A percentile compares a stretch with the other conserved stretches of the same genome.
Conservation (phyloP, 2,797 vertebrate genomes). For the Gorsachius magnificus region DNA sequence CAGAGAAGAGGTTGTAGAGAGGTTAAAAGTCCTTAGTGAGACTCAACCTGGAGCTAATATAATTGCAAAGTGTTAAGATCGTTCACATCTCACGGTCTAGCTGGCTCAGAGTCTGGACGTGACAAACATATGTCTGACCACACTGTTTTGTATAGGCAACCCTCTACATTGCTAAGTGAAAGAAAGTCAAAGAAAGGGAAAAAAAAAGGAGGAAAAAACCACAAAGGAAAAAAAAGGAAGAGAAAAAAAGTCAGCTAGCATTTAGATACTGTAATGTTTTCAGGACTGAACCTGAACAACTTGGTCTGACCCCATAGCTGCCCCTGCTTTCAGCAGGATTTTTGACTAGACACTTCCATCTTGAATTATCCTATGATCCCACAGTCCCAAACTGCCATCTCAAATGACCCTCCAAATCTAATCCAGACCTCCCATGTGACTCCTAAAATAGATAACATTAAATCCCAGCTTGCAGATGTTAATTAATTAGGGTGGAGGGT, state of each 20-base stretch:
- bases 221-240: too few relatives aligned
- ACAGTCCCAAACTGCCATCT: neutral
- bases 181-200: too few relatives aligned
- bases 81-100: neutral
- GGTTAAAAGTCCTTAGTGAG: neutral
- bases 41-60: neutral
- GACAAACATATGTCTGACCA: neutral
- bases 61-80: neutral
- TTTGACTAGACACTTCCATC: neutral
- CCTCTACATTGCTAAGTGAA: too few relatives aligned
- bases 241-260: neutral
- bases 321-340: neutral
- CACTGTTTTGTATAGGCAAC: neutral
- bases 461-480: neutral
- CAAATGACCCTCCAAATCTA: neutral
- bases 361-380: neutral
- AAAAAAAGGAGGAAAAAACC: too few relatives aligned
- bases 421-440: neutral
- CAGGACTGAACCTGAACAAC: neutral
- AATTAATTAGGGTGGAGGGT: neutral
- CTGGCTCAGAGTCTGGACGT: neutral
- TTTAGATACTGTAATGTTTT: neutral
- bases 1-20: neutral
- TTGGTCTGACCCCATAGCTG: rapidly evolving
- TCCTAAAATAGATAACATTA: neutral